Base-by-base conservation (phyloP, 2,888 invertebrate genomes). In the Euplexia lucipara region DNA sequence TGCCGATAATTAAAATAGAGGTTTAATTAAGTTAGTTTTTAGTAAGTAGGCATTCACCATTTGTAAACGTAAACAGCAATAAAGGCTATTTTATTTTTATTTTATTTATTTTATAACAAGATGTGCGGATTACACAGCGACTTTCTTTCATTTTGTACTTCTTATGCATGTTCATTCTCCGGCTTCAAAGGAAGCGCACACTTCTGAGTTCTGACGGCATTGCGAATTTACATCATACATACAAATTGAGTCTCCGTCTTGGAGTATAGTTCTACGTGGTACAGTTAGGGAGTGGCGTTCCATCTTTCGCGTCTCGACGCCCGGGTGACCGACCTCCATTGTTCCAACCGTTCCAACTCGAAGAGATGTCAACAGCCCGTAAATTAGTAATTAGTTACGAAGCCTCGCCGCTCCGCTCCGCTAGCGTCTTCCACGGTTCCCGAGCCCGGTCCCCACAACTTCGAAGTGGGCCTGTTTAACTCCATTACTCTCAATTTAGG, bases 301-400 rank as follows among this genome's bases (percentile, higher is more conserved):
- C 34, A 44, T 62, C 59, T 77, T 44, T 72, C 18, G 20, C 42
- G 57, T 58, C 66, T 61, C 59, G 53, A n/a, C 48, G 51, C 32
- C 45, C 62, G 65, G 80, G 77, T 76, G 67, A 75, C 67, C 67
- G 77, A 74, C 74, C 80, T 82, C 70, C 44, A 79, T 81, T 79
- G 80, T 79, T 71, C 52, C 49, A 69, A 39, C 58, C 68, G 61
- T 49, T 72, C 37, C 56, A 56, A 57, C 65, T 64, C 54, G 44
- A 59, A 73, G 70, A 78, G 76, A 81, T 79, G 84, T 86, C 87
- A 85, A 80, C 86, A 83, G 67, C 79, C 83, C 62, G 79, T 83
- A 80, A 83, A 85, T 86, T 82, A 82, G 73, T 83, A 83, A 86
- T 86, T 82, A 75, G 78, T 78, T 69, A 65, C 64, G 78, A 80